Evolutionary conservation across 2,797 vertebrate genomes (phyloP), one percentile per base, ranked within the genome.

Genomic region (Australoheros facetus): DNA sequence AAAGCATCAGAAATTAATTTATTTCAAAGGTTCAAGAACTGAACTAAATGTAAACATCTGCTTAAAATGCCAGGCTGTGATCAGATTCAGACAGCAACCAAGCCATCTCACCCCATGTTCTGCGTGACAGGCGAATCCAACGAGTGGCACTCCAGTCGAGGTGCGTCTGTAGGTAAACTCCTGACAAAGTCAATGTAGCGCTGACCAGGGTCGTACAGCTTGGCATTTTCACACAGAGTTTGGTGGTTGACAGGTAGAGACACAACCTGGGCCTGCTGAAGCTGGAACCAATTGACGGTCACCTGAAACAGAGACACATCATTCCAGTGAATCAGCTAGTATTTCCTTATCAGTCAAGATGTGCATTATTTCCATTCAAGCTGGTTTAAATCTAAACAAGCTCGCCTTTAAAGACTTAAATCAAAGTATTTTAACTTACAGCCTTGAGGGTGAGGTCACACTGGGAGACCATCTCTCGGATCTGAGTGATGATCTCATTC

Each of bases 361-460:
- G 19, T 4, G 1, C 1, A 3, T 51, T 3, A 39, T 30, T 57
- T 74, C 30, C 28, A 17, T 5, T 56, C 12, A 23, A 21, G 1
- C 32, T 57, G 37, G 45, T 56, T n/a, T 34, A 16, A 56, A 42
- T 26, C 32, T 16, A 34, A 7, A 37, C 23, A 7, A n/a, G 19
- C 62, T 0, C 7, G 3, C 48, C 23, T 48, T 48, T 66, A 48
- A 69, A 69, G 0, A 30, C 42, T 10, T 32, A 34, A 34, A 34
- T 32, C 34, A 34, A 48, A 26, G 2, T 48, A 2, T 28, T 66
- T 28, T 26, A 66, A 93, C 97, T 96, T 93, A 99, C 98, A 60
- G 98, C 98, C 89, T 99, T 99, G 78, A 99, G 96, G 39, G 98
- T 99, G 83, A 99, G 97, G 93, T 99, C 98, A 72, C 98, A 99